A percentile compares a stretch with the other conserved stretches of the same genome.
These are phyloP conservation scores for Suillia variegata DNA, from an alignment of 2,888 invertebrate species.

Conservation along the genomic window DNA sequence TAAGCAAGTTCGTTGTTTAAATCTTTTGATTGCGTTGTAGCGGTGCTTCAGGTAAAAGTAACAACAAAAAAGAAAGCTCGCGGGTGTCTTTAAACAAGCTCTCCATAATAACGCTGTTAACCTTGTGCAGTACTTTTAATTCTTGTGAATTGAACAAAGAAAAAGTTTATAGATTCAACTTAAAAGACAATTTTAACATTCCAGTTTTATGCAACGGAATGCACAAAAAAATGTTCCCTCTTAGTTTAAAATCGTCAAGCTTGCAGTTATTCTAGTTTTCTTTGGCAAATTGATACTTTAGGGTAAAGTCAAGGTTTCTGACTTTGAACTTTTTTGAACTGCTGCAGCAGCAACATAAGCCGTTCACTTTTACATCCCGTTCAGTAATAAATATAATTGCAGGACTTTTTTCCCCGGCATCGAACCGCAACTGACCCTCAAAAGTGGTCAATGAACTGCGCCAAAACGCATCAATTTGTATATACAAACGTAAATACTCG, in stretches of 20 bases:
- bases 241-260: no score
- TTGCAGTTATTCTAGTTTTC: no score
- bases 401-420: slow-evolving; percentile 39
- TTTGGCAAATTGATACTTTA: no score
- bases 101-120: no score
- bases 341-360: not conserved
- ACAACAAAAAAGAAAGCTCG: no score
- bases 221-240: no score
- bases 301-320: not conserved
- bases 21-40: slow-evolving; percentile 37
- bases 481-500: no score
- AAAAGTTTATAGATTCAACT: slow-evolving; percentile 9
- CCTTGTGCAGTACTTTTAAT: slow-evolving; percentile 23
- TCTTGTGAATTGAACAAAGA: slow-evolving; percentile 26
- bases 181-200: slow-evolving; percentile 8
- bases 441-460: slow-evolving; percentile 45
- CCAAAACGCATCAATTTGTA: not conserved
- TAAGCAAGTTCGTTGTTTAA: slow-evolving; percentile 48
- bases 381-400: slow-evolving; percentile 35
- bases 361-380: slow-evolving; percentile 42
- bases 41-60: no score
- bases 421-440: slow-evolving; percentile 39
- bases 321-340: slow-evolving; percentile 7
- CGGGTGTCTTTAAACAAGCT: no score
- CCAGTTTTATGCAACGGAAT: no score